A percentile compares a stretch with the other conserved stretches of the same genome.
phyloP scores from a whole-genome alignment of 2,888 invertebrate species.

The Rhabditophanes sp. region DNA sequence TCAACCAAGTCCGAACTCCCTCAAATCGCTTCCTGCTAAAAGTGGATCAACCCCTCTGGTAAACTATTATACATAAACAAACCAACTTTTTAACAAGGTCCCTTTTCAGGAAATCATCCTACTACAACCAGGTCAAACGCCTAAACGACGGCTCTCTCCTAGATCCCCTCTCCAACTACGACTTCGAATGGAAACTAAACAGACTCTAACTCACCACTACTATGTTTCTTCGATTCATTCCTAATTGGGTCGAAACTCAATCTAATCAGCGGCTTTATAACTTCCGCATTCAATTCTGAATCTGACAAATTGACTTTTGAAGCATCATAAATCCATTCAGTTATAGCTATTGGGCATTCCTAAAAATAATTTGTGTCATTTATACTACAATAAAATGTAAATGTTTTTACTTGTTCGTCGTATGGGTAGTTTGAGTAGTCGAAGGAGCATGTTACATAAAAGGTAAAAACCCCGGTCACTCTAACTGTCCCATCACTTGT shows the following conservation, averaged over 20 bases:
- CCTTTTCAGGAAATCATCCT: too few relatives aligned
- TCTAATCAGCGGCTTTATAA: conserved; percentile 23
- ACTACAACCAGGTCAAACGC: conserved; percentile 12
- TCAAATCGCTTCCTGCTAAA: too few relatives aligned
- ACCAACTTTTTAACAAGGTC: too few relatives aligned
- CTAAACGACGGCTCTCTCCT: conserved; percentile 10
- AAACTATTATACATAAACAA: too few relatives aligned
- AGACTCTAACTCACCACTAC: conserved; percentile 21
- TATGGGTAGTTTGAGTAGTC: conserved; percentile 37
- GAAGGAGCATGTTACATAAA: conserved; percentile 40
- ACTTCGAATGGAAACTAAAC: conserved; percentile 19
- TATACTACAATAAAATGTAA: neutral
- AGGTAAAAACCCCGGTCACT: conserved; percentile 31
- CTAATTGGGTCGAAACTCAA: conserved; percentile 30
- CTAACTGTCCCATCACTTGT: conserved; percentile 20
- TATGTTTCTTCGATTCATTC: conserved; percentile 23
- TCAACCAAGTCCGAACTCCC: too few relatives aligned
- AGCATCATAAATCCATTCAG: conserved; percentile 41
- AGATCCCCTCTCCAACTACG: conserved; percentile 7
- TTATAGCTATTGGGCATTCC: conserved; percentile 38
- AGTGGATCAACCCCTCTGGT: too few relatives aligned
- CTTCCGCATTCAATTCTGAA: conserved; percentile 11
- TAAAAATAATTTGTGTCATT: conserved; percentile 9
- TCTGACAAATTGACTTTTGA: conserved; percentile 38
- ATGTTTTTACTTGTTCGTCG: conserved; percentile 23